Evolutionary conservation across 2,888 invertebrate genomes (phyloP).

Genomic region (Julus scandinavius): DNA sequence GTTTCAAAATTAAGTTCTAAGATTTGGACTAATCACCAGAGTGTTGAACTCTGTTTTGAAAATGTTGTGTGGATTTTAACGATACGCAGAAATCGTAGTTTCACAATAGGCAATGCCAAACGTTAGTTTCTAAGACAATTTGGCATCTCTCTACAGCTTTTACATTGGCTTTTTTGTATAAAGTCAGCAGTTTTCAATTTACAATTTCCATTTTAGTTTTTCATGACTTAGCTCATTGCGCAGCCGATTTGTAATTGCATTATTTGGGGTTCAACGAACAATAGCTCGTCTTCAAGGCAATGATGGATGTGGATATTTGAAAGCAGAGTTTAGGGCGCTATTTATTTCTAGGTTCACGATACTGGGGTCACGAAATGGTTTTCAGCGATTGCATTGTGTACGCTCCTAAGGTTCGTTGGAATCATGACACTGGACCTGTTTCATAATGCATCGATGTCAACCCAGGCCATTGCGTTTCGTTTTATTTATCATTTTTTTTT

Average conservation of each 20-base stretch:
- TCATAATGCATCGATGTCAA: conserved; percentile 37
- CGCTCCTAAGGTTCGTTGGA: not conserved
- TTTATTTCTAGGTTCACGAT: not conserved
- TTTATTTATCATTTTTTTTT: conserved; percentile 24
- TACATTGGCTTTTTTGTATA: not conserved
- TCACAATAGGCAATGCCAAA: not conserved
- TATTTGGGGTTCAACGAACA: not conserved
- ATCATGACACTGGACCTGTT: not conserved
- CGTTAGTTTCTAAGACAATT: not conserved
- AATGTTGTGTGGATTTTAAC: no score
- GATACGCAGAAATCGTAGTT: no score
- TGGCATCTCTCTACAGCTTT: not conserved
- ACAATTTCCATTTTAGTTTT: not conserved
- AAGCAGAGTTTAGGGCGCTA: not conserved
- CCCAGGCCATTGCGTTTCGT: not conserved
- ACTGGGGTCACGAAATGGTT: not conserved
- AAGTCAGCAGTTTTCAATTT: conserved; percentile 1
- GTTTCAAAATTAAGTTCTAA: no score
- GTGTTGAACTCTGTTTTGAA: no score
- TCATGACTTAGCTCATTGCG: not conserved
- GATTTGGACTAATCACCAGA: no score
- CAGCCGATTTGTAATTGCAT: not conserved
- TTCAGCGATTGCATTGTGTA: not conserved
- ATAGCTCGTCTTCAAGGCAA: not conserved
- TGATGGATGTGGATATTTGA: conserved; percentile 1